phyloP scores from a whole-genome alignment of 2,113 vertebrate genomes.

The Hylia prasina region DNA sequence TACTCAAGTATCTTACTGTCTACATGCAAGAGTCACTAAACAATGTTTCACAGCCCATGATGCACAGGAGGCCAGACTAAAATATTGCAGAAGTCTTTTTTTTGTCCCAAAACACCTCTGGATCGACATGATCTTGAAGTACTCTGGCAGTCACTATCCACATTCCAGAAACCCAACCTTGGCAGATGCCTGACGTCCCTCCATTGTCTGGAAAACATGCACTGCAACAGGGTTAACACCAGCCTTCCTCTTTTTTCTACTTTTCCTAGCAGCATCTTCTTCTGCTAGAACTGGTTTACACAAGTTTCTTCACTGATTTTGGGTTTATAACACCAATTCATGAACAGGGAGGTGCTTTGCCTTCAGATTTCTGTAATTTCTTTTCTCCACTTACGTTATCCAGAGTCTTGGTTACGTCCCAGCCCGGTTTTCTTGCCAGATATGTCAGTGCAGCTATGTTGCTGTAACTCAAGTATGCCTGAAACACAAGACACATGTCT shows the following conservation, averaged over 20 bases:
- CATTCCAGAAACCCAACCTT: not conserved
- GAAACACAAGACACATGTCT: slow-evolving; percentile 1
- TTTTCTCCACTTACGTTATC: slow-evolving; percentile 55
- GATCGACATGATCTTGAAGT: not conserved
- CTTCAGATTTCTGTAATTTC: not conserved
- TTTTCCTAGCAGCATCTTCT: not conserved
- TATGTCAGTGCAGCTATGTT: slow-evolving; percentile 68
- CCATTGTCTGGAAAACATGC: not conserved
- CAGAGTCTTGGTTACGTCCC: slow-evolving; percentile 63
- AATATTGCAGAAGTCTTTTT: not conserved
- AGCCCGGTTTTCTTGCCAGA: slow-evolving; percentile 67
- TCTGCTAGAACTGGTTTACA: not conserved
- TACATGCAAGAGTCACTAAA: not conserved
- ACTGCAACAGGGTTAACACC: not conserved
- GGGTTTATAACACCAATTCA: not conserved
- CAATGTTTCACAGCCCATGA: not conserved
- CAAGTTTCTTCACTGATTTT: not conserved
- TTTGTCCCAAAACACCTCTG: not conserved
- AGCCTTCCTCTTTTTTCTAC: not conserved
- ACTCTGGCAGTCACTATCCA: not conserved
- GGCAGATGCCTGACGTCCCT: not conserved
- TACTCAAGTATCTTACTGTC: not conserved
- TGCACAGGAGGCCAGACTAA: not conserved
- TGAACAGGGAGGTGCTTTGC: not conserved
- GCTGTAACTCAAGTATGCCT: slow-evolving; percentile 70